phyloP scores from a whole-genome alignment of 1,140 invertebrate species.

The Zaprionus capensis region DNA sequence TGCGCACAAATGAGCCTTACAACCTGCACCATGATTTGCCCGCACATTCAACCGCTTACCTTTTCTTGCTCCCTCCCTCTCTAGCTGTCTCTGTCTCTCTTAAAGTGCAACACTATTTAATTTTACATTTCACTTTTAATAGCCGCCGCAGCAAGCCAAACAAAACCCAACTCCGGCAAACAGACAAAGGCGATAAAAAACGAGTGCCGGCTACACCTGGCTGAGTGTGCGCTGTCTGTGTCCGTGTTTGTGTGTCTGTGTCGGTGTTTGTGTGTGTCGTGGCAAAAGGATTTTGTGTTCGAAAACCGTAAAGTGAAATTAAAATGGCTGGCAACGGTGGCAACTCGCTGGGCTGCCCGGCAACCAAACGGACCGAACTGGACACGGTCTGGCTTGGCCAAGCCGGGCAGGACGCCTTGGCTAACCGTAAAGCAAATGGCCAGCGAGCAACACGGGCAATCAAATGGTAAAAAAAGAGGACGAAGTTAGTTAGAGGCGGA shows the following conservation, averaged over 20 bases:
- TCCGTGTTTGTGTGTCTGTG: not conserved
- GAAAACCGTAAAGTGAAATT: constrained; percentile 81
- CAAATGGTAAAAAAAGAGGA: constrained; percentile 36
- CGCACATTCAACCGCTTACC: not conserved
- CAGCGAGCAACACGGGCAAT: constrained; percentile 66
- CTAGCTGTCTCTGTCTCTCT: not conserved
- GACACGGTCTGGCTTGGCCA: not conserved
- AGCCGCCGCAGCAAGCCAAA: constrained; percentile 50
- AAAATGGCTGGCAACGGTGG: constrained; percentile 65
- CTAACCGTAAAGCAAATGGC: constrained; percentile 61
- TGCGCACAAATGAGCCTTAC: constrained; percentile 12
- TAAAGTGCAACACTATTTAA: constrained; percentile 34
- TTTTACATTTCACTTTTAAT: constrained; percentile 69
- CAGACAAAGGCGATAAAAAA: constrained; percentile 65
- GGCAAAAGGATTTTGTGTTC: constrained; percentile 79
- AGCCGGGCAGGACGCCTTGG: constrained; percentile 41
- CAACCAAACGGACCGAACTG: not conserved
- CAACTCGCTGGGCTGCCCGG: constrained; percentile 52
- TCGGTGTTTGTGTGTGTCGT: constrained; percentile 18
- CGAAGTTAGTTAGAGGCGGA: constrained; percentile 29
- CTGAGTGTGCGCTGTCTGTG: constrained; percentile 5
- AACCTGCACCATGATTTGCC: constrained; percentile 3
- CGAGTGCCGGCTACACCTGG: constrained; percentile 55
- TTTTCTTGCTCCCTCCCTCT: not conserved
- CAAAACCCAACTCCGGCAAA: constrained; percentile 36